A percentile compares a stretch with the other conserved stretches of the same genome.
phyloP scores from a whole-genome alignment of 2,113 vertebrate species.

The Toxotes chatareus region DNA sequence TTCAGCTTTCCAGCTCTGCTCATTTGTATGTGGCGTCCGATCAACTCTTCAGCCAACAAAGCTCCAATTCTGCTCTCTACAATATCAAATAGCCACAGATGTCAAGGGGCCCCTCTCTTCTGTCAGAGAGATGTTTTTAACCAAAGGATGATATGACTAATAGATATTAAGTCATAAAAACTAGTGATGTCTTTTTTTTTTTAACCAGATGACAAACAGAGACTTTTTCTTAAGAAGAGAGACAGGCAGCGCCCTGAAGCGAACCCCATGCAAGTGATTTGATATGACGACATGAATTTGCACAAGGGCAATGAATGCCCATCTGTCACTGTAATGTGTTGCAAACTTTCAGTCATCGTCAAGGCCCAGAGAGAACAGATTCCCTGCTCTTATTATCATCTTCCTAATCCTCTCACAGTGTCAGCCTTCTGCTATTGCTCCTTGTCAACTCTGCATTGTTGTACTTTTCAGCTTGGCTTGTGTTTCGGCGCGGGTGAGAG shows the following conservation, averaged over 20 bases:
- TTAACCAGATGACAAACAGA: conserved; percentile 28
- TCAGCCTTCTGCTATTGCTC: conserved; percentile 61
- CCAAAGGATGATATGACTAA: conserved; percentile 37
- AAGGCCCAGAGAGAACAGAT: conserved; percentile 53
- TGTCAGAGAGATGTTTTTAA: conserved; percentile 38
- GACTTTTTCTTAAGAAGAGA: conserved; percentile 15
- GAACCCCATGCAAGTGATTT: conserved; percentile 21
- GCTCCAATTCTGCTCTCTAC: conserved; percentile 29
- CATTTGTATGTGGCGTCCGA: conserved; percentile 20
- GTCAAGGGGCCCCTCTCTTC: conserved; percentile 24
- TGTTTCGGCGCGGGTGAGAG: conserved; percentile 51
- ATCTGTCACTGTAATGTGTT: conserved; percentile 47
- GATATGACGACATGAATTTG: conserved; percentile 40
- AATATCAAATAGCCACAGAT: conserved; percentile 42
- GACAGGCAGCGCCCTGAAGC: not conserved
- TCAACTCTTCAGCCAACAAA: conserved; percentile 35
- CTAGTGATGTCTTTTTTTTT: conserved; percentile 28
- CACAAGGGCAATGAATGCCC: conserved; percentile 47
- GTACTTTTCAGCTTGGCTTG: conserved; percentile 54
- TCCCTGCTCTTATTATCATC: conserved; percentile 58
- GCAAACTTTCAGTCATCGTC: conserved; percentile 50
- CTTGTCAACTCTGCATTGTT: conserved; percentile 67
- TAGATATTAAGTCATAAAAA: conserved; percentile 28
- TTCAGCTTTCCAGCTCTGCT: conserved; percentile 18
- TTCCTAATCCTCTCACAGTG: conserved; percentile 67